A percentile compares a stretch with the other conserved stretches of the same genome.
These are phyloP conservation scores for Riptortus pedestris DNA, from an alignment of 1,140 invertebrate genomes.

Conservation along the genomic window DNA sequence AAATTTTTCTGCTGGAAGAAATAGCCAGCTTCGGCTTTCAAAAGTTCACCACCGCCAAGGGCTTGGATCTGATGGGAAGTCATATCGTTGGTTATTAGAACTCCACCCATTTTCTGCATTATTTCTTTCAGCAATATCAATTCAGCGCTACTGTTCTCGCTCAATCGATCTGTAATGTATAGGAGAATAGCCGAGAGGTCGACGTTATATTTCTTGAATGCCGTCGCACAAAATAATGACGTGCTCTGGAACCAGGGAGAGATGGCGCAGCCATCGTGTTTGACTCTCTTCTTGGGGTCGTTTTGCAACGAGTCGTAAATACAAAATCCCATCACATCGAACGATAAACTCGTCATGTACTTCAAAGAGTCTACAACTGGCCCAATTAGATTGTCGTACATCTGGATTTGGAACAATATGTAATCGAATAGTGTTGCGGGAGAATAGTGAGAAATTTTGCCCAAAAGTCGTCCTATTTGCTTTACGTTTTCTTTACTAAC, in stretches of 20 bases:
- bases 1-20: constrained; percentile 95
- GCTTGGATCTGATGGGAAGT: constrained; percentile 92
- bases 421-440: constrained; percentile 95
- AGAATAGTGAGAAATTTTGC: constrained; percentile 91
- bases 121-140: constrained; percentile 93
- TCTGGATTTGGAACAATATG: constrained; percentile 83
- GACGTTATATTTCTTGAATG: constrained; percentile 95
- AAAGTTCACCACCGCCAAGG: constrained; percentile 88
- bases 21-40: constrained; percentile 90
- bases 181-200: constrained; percentile 90
- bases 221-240: constrained; percentile 85
- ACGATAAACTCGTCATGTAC: constrained; percentile 89
- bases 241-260: constrained; percentile 90
- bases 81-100: constrained; percentile 93
- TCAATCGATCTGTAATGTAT: constrained; percentile 94
- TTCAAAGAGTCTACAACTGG: constrained; percentile 97
- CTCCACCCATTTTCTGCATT: constrained; percentile 98
- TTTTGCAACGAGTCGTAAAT: constrained; percentile 81
- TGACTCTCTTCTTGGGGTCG: constrained; percentile 44
- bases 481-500: constrained; percentile 98
- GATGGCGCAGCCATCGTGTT: constrained; percentile 86
- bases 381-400: constrained; percentile 92
- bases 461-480: constrained; percentile 85
- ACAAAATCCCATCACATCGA: constrained; percentile 93
- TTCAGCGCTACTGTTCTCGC: constrained; percentile 72